Evolutionary conservation across 2,888 invertebrate genomes (phyloP), one percentile per base, ranked within the genome.

Genomic region (Drosophila tripunctata): DNA sequence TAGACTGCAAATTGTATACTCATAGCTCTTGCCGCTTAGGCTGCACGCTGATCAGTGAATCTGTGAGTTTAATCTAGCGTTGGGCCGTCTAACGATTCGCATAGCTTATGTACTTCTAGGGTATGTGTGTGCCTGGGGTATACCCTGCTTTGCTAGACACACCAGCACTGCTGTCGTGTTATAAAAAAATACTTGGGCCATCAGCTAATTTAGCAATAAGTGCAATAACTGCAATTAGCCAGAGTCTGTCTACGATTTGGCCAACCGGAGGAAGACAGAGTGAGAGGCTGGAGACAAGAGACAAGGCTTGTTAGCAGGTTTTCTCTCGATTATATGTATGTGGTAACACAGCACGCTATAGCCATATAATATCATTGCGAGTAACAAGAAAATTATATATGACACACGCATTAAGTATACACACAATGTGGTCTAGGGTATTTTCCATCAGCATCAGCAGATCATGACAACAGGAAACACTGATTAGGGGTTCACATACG

Each of bases 331-430:
- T 43, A 64, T 43, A 64, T n/a, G n/a, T 43, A 55, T 67, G 64
- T 64, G 67, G 40, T 58, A 64, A 67, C 33, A 65, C 38, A 54
- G 36, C 63, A 57, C 54, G 67, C 64, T 40, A 63, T 27, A 10
- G 27, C 27, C 27, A 27, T 27, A 27, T 57, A 58, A 51, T 40
- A 40, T 51, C 50, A 51, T 51, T 51, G 51, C 15, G 19, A 55
- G 61, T 63, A 70, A 67, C 69, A 58, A 67, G 69, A 55, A 70
- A 70, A 70, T 70, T 70, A 67, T 63, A 70, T 50, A 61, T 44
- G 58, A 67, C 58, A 67, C 55, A 58, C 52, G 50, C 55, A 66
- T 41, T 54, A 61, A 54, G 27, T 43, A 38, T 40, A 44, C 40
- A 38, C 22, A 52, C 40, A 47, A 38, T 50, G 47, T 56, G 30